Conservation (phyloP, 1,140 invertebrate species). For the Hypsibius dujardini region DNA sequence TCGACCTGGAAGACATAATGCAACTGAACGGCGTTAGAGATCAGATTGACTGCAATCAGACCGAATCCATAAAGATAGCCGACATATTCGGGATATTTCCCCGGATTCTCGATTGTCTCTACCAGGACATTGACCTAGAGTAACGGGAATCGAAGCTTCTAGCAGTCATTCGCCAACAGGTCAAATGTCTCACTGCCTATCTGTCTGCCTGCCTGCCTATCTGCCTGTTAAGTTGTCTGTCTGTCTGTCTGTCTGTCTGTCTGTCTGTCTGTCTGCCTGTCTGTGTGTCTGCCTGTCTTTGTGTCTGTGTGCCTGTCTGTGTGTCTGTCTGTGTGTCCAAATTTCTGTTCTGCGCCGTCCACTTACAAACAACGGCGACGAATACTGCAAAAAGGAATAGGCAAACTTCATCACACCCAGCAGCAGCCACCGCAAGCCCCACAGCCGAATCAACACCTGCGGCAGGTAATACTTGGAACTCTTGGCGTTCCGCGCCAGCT, state of each 20-base stretch:
- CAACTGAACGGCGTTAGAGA: background rate
- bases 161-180: no score
- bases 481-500: constrained; percentile 15
- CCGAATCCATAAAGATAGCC: constrained; percentile 4
- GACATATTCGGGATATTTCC: background rate
- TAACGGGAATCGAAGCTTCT: no score
- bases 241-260: no score
- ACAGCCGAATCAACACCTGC: constrained; percentile 32
- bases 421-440: constrained; percentile 27
- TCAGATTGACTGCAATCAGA: constrained; percentile 8
- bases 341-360: no score
- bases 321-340: no score
- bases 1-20: constrained; percentile 12
- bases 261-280: no score
- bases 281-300: no score
- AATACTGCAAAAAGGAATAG: constrained; percentile 16
- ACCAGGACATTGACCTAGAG: constrained; percentile 17
- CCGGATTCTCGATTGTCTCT: background rate
- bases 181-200: no score
- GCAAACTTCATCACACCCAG: constrained; percentile 21
- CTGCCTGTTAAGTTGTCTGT: no score
- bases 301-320: no score
- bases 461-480: constrained; percentile 30
- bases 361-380: constrained; percentile 13
- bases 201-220: no score